phyloP scores from a whole-genome alignment of 2,797 vertebrate species.

The Chaetophractus vellerosus region DNA sequence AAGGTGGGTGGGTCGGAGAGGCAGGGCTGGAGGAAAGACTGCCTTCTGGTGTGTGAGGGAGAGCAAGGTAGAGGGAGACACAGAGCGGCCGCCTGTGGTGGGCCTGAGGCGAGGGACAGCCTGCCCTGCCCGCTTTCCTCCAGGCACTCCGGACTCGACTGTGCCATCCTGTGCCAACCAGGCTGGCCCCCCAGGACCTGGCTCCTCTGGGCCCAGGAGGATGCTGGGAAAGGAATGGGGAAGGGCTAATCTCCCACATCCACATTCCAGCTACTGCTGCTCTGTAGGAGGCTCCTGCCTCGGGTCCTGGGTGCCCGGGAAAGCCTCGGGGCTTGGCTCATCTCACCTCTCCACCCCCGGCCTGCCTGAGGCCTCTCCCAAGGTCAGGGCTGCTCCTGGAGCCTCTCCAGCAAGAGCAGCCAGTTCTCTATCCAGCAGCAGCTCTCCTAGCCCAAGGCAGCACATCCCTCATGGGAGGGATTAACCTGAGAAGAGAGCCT shows the following conservation, averaged over 20 bases:
- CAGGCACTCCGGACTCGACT: too few species aligned
- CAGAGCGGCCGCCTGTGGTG: not conserved
- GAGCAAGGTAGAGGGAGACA: not conserved
- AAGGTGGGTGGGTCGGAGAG: not conserved
- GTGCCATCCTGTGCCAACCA: not conserved
- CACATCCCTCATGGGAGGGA: not conserved
- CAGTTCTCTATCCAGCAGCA: not conserved
- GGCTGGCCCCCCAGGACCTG: not conserved
- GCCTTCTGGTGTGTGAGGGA: not conserved
- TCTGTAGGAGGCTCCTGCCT: not conserved
- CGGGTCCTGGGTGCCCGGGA: not conserved
- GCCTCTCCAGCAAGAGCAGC: not conserved
- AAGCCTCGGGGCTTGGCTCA: not conserved
- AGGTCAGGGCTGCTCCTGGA: not conserved
- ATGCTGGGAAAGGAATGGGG: not conserved
- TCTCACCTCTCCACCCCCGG: not conserved
- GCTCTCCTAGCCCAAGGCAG: not conserved
- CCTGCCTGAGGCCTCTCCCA: not conserved
- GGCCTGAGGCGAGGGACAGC: not conserved
- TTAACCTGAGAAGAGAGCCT: not conserved
- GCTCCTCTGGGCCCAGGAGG: not conserved
- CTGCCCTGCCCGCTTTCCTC: not conserved
- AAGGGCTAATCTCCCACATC: not conserved
- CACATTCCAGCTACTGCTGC: rapidly evolving
- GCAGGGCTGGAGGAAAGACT: not conserved